Evolutionary conservation across 2,888 invertebrate genomes (phyloP).

Genomic region (Aricia artaxerxes): DNA sequence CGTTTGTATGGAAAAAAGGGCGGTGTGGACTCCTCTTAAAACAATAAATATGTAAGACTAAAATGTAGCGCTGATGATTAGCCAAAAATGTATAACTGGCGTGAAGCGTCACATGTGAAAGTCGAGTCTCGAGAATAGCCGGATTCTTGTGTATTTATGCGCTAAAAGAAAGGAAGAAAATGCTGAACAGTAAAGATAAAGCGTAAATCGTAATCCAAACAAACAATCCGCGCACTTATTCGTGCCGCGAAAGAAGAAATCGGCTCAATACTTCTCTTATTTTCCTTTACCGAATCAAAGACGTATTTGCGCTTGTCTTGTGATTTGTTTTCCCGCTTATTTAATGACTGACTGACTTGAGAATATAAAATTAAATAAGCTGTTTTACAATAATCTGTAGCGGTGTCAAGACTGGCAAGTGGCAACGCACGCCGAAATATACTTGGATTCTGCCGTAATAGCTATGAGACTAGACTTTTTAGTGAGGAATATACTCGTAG

Average conservation of each 20-base stretch:
- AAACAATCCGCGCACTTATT: not conserved
- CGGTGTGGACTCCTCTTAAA: not conserved
- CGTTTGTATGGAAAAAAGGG: too few species aligned
- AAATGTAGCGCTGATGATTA: not conserved
- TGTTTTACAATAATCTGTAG: too few species aligned
- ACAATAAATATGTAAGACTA: constrained; percentile 1
- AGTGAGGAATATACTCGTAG: not conserved
- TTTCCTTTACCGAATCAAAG: not conserved
- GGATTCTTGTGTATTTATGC: constrained; percentile 18
- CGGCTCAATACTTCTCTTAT: not conserved
- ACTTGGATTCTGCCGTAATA: not conserved
- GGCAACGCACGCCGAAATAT: too few species aligned
- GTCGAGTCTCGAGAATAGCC: not conserved
- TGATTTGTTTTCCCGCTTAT: too few species aligned
- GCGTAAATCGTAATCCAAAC: not conserved
- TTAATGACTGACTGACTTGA: too few species aligned
- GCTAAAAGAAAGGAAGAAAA: constrained; percentile 22
- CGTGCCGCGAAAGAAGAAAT: not conserved
- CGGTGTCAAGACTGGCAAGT: too few species aligned
- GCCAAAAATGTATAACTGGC: not conserved
- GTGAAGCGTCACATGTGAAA: constrained; percentile 5
- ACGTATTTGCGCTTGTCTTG: too few species aligned
- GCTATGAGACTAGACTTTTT: not conserved
- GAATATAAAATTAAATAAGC: too few species aligned
- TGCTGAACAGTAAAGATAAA: not conserved